phyloP scores from a whole-genome alignment of 2,888 invertebrate species.

The Megastigmus dorsalis region DNA sequence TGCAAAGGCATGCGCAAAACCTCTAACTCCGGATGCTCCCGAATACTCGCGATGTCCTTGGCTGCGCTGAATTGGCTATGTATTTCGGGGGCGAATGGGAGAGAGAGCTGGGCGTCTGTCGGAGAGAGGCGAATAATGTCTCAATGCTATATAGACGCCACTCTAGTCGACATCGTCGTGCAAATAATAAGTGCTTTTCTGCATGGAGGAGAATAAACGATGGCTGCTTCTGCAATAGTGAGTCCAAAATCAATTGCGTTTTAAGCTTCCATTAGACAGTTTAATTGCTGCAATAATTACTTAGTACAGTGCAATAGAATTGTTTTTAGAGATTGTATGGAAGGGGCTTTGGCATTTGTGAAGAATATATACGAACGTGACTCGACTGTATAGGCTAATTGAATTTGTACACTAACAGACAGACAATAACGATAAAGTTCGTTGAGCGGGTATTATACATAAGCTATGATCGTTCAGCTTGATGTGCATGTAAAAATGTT shows the following conservation, averaged over 20 bases:
- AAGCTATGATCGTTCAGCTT: too few species aligned
- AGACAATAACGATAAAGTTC: too few species aligned
- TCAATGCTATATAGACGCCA: neutral
- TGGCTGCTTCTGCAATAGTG: constrained; percentile 53
- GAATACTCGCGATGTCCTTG: neutral
- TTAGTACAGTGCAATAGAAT: neutral
- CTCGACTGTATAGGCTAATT: too few species aligned
- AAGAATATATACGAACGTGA: too few species aligned
- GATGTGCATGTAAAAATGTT: too few species aligned
- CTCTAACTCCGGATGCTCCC: too few species aligned
- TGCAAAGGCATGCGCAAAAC: constrained; percentile 5
- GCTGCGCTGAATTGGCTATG: constrained; percentile 35
- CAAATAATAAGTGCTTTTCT: constrained; percentile 37
- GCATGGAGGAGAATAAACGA: constrained; percentile 48
- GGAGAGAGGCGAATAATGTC: neutral
- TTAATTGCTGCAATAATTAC: neutral
- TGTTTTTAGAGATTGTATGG: too few species aligned
- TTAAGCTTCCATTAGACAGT: constrained; percentile 9
- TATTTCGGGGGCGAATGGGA: too few species aligned
- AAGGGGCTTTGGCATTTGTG: too few species aligned
- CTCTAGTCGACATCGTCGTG: neutral
- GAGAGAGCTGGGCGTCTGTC: neutral
- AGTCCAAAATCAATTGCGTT: constrained; percentile 14
- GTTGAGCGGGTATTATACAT: too few species aligned
- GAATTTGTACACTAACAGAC: too few species aligned